phyloP scores from a whole-genome alignment of 2,797 vertebrate genomes.

The Hylomyscus alleni region DNA sequence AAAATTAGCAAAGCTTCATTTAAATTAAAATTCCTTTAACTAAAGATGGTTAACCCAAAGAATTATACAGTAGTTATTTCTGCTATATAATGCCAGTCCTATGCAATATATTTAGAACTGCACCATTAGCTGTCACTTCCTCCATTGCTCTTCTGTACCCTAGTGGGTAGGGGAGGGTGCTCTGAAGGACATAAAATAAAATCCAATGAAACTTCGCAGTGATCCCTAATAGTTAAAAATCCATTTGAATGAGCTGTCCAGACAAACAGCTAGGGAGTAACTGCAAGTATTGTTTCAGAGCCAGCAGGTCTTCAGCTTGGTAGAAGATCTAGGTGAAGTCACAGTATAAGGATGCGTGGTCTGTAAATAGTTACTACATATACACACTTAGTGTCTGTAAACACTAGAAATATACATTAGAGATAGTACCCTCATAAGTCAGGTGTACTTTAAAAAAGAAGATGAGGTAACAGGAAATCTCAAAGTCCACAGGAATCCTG shows the following conservation, averaged over 20 bases:
- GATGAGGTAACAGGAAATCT: constrained; percentile 91
- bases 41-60: constrained; percentile 87
- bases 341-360: constrained; percentile 84
- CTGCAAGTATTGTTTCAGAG: constrained; percentile 81
- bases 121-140: constrained; percentile 77
- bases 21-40: constrained; percentile 89
- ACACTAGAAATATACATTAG: constrained; percentile 90
- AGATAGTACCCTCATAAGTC: constrained; percentile 86
- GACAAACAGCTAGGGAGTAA: constrained; percentile 62
- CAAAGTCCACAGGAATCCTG: constrained; percentile 89
- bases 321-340: constrained; percentile 86
- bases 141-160: constrained; percentile 73
- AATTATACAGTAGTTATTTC: constrained; percentile 89
- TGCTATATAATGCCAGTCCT: constrained; percentile 88
- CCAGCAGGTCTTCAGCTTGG: constrained; percentile 86
- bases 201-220: constrained; percentile 47
- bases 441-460: constrained; percentile 88
- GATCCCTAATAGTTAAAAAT: constrained; percentile 62
- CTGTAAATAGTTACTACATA: constrained; percentile 88
- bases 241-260: constrained; percentile 63
- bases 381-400: constrained; percentile 90
- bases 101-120: constrained; percentile 84
- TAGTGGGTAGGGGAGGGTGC: background rate
- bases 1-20: constrained; percentile 88
- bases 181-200: constrained; percentile 53